Evolutionary conservation across 1,140 invertebrate species (phyloP), one percentile per base, ranked within the genome.

Genomic region (Solenopsis fugax): DNA sequence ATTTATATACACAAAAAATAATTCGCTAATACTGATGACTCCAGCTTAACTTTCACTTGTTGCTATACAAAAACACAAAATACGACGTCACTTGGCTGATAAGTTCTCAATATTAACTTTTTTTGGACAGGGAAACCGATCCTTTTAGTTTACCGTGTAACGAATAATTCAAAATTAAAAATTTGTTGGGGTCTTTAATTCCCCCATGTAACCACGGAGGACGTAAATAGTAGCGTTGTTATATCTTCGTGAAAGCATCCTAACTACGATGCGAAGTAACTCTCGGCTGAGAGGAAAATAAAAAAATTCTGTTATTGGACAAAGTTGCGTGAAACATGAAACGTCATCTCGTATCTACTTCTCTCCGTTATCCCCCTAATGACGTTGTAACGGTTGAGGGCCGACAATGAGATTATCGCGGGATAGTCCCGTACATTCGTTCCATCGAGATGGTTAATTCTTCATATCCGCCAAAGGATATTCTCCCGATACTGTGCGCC

Each of bases 281-380:
- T 41, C 21, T 37, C 7, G 7, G 9, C 21, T 37, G 29, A 48
- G 24, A 34, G 37, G 7, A 45, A 52, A 62, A 62, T 29, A 0
- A 69, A 56, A 69, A 58, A 52, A 88, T 45, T 48, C 12, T 37
- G 56, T 77, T 82, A 80, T 88, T 76, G 54, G 50, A 56, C 69
- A 64, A 87, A 67, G 56, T 71, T 73, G 58, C 64, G 65, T 50
- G 88, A 88, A 89, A 89, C 81, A 37, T 86, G 88, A 88, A 87
- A 89, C 88, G 78, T 89, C 86, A 58, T 89, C 69, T 88, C 87
- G 72, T 89, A 80, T 86, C 77, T 84, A 73, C 73, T 80, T 89
- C 85, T 58, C 75, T 60, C 78, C 80, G 34, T 80, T 72, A 78
- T 82, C 75, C 73, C 21, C 2, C 76, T 90, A 89, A 90, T 87